These are phyloP conservation scores for Matsumyia berberina DNA, from an alignment of 2,888 invertebrate species.

Conservation along the genomic window DNA sequence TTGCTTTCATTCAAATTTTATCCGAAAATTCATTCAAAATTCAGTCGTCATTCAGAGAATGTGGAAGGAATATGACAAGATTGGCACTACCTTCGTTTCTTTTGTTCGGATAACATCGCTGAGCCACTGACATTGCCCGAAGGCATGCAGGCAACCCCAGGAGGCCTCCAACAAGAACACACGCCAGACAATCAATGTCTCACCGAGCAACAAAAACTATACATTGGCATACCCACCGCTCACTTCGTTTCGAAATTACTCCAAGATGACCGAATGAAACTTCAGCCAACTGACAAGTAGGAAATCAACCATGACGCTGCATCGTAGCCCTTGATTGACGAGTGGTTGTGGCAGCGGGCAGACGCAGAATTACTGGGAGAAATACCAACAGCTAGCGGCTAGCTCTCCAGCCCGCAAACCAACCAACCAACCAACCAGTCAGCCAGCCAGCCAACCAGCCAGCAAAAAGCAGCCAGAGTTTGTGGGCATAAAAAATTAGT, in stretches of 20 bases:
- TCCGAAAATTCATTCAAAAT: constrained; percentile 66
- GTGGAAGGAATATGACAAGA: constrained; percentile 65
- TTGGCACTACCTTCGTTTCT: constrained; percentile 69
- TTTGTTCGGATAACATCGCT: constrained; percentile 67
- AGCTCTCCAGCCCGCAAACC: constrained; percentile 10
- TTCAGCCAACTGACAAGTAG: constrained; percentile 81
- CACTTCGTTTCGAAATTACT: constrained; percentile 47
- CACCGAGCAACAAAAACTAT: constrained; percentile 25
- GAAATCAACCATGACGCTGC: constrained; percentile 83
- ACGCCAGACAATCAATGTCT: constrained; percentile 65
- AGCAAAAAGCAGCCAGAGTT: constrained; percentile 72
- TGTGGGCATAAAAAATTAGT: constrained; percentile 82
- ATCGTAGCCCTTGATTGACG: constrained; percentile 79
- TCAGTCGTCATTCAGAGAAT: constrained; percentile 69
- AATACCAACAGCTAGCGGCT: constrained; percentile 65
- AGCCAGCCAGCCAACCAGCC: constrained; percentile 52
- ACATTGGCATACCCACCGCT: constrained; percentile 14
- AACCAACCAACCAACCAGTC: constrained; percentile 13
- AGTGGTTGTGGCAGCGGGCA: constrained; percentile 60
- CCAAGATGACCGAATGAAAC: constrained; percentile 74
- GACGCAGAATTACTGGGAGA: constrained; percentile 54
- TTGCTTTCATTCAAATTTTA: constrained; percentile 37
- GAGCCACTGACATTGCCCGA: constrained; percentile 53
- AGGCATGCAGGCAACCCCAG: constrained; percentile 53
- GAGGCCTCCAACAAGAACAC: constrained; percentile 45